phyloP scores from a whole-genome alignment of 1,140 invertebrate species.

The Potamilus streckersoni region DNA sequence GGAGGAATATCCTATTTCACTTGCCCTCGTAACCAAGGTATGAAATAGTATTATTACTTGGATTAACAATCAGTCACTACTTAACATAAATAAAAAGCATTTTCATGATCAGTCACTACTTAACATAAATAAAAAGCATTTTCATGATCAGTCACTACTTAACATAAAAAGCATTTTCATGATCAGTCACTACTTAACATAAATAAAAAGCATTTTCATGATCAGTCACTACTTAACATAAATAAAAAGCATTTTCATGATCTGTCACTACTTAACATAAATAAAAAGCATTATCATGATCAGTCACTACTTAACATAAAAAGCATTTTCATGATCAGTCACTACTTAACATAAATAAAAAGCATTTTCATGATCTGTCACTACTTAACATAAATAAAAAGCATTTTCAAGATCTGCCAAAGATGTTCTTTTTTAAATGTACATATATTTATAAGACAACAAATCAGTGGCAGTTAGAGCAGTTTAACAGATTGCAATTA shows the following conservation, averaged over 20 bases:
- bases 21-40: conserved; percentile 65
- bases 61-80: neutral
- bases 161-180: too few relatives aligned
- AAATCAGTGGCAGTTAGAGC: too few relatives aligned
- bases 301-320: too few relatives aligned
- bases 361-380: neutral
- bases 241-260: neutral
- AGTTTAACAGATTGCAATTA: too few relatives aligned
- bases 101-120: neutral
- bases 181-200: neutral
- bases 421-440: neutral
- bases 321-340: neutral
- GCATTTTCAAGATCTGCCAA: neutral
- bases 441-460: neutral
- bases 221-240: too few relatives aligned
- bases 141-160: neutral
- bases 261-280: too few relatives aligned
- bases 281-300: neutral
- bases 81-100: too few relatives aligned
- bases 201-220: neutral
- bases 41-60: conserved; percentile 1
- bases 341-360: too few relatives aligned
- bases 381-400: too few relatives aligned
- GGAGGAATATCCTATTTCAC: conserved; percentile 65
- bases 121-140: too few relatives aligned